phyloP scores from a whole-genome alignment of 2,888 invertebrate species.

The Rotaria sp. region DNA sequence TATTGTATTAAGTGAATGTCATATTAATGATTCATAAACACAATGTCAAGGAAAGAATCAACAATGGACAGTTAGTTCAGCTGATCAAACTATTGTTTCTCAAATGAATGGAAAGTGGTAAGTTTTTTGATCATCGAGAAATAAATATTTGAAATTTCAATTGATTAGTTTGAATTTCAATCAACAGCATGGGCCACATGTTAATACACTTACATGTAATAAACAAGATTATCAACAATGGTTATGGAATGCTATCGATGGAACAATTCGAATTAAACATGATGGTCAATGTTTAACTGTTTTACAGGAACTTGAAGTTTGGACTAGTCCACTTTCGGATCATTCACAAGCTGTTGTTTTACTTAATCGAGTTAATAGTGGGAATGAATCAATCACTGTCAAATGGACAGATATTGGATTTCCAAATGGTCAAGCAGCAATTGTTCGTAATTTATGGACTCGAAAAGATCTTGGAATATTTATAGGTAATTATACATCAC shows the following conservation, averaged over 20 bases:
- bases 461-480: background rate
- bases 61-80: background rate
- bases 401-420: background rate
- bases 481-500: background rate
- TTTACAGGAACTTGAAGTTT: background rate
- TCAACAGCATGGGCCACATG: background rate
- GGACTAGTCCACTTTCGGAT: background rate
- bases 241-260: background rate
- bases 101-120: background rate
- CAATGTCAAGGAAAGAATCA: background rate
- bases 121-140: no score
- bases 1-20: background rate
- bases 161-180: background rate
- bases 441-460: background rate
- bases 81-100: background rate
- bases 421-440: background rate
- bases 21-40: background rate
- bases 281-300: background rate
- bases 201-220: background rate
- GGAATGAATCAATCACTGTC: background rate
- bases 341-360: background rate
- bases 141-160: fast-evolving
- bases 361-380: background rate
- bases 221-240: background rate
- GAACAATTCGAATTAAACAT: background rate